phyloP scores from a whole-genome alignment of 2,113 vertebrate genomes.

The Sclerurus mexicanus region DNA sequence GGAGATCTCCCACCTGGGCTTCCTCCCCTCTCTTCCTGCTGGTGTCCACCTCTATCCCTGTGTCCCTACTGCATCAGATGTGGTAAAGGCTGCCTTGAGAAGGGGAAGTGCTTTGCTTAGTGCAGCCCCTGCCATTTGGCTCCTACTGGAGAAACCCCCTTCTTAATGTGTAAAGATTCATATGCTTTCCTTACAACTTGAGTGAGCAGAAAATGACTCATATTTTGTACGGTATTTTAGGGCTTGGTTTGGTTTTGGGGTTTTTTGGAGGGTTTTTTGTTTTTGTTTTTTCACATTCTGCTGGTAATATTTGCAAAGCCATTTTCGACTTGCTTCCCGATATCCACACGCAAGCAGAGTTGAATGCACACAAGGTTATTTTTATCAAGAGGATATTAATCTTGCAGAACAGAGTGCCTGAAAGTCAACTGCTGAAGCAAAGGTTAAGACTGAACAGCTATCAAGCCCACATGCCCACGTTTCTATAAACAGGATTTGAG shows the following conservation, averaged over 20 bases:
- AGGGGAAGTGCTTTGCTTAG: neutral
- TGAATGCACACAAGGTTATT: neutral
- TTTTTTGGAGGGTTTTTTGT: neutral
- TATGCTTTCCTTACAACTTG: neutral
- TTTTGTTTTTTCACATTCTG: neutral
- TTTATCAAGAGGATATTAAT: neutral
- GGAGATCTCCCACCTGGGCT: neutral
- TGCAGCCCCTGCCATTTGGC: rapidly evolving
- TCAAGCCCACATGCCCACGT: rapidly evolving
- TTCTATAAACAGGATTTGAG: neutral
- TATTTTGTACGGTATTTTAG: neutral
- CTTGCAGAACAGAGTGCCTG: neutral
- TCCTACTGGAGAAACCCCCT: neutral
- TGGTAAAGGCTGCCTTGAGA: neutral
- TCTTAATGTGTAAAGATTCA: neutral
- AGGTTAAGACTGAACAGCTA: neutral
- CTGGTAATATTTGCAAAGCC: neutral
- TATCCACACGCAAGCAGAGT: neutral
- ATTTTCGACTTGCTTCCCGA: neutral
- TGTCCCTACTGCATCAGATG: neutral
- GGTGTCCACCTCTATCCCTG: rapidly evolving
- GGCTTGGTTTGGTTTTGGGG: neutral
- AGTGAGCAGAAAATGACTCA: neutral
- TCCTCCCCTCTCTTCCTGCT: neutral
- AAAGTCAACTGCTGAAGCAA: neutral